phyloP scores from a whole-genome alignment of 2,113 vertebrate species.

The Pelodiscus sinensis region DNA sequence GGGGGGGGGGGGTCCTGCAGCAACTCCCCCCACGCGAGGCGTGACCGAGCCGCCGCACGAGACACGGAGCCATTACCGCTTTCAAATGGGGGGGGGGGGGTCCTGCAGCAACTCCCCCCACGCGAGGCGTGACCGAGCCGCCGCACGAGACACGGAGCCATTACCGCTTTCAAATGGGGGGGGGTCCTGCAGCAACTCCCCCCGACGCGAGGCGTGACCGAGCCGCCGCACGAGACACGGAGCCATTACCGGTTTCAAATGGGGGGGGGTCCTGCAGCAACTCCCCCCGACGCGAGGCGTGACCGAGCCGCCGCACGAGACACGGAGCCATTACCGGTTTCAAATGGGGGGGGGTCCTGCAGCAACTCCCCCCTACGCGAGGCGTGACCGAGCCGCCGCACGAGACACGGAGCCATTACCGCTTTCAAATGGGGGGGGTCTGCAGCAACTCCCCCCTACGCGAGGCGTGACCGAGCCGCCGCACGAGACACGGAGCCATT shows the following conservation, averaged over 20 bases:
- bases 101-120: neutral
- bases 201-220: fast-evolving
- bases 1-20: neutral
- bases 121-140: fast-evolving
- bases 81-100: too few species aligned
- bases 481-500: neutral
- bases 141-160: neutral
- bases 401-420: constrained; percentile 70
- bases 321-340: constrained; percentile 83
- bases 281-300: fast-evolving
- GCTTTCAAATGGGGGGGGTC: too few species aligned
- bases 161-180: too few species aligned
- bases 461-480: fast-evolving
- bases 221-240: neutral
- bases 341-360: too few species aligned
- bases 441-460: neutral
- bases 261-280: neutral
- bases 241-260: constrained; percentile 87
- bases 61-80: constrained; percentile 75
- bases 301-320: neutral
- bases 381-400: fast-evolving
- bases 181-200: neutral
- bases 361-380: fast-evolving
- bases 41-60: neutral
- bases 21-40: fast-evolving